These are phyloP conservation scores for Papilio gigon DNA, from an alignment of 2,888 invertebrate genomes.

Conservation along the genomic window DNA sequence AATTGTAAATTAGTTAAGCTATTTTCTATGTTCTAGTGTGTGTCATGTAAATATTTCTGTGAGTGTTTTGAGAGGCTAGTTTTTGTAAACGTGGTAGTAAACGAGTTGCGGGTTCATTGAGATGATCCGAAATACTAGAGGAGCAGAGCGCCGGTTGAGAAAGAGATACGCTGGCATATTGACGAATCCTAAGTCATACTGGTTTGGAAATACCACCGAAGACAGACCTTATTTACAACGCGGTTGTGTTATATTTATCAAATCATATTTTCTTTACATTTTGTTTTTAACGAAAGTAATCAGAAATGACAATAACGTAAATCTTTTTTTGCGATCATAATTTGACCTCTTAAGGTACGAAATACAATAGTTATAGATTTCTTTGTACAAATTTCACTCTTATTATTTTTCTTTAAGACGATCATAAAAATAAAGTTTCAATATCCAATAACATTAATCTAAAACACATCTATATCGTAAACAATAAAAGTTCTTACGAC, in stretches of 20 bases:
- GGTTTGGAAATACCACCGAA: no score
- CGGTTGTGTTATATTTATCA: not conserved
- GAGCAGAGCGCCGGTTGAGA: no score
- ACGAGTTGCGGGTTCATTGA: no score
- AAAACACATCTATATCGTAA: not conserved
- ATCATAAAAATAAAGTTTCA: not conserved
- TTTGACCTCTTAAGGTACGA: not conserved
- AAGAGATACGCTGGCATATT: no score
- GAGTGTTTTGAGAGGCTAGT: no score
- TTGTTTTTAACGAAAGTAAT: not conserved
- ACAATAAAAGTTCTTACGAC: slow-evolving; percentile 1
- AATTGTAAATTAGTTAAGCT: slow-evolving; percentile 34
- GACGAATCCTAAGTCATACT: no score
- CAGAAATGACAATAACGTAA: not conserved
- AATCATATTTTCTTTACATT: not conserved
- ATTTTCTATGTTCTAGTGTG: slow-evolving; percentile 21
- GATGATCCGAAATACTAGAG: no score
- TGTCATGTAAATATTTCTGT: slow-evolving; percentile 13
- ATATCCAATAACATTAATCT: not conserved
- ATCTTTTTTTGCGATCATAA: not conserved
- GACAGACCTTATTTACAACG: no score
- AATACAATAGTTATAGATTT: no score
- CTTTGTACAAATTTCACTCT: no score
- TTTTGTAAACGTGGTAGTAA: no score
- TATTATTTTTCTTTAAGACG: not conserved